These are phyloP conservation scores for Saimiri boliviensis DNA, from an alignment of 2,113 vertebrate species.

Conservation along the genomic window DNA sequence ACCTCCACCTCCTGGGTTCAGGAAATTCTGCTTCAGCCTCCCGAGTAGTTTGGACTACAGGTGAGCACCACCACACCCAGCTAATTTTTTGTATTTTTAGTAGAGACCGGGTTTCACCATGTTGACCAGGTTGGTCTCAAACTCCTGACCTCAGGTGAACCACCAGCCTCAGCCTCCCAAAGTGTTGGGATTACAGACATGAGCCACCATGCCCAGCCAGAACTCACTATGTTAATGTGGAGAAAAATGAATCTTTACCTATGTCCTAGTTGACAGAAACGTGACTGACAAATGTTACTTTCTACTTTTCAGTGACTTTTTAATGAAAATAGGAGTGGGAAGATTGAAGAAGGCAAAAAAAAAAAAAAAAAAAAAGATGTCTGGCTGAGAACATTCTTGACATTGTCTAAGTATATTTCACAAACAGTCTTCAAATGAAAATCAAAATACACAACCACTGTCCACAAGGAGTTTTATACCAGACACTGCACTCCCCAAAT, in stretches of 20 bases:
- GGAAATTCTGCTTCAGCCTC: no score
- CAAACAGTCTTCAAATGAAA: constrained; percentile 4
- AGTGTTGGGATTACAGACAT: no score
- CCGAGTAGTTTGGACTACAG: no score
- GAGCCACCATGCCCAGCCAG: neutral
- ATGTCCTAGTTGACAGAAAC: constrained; percentile 21
- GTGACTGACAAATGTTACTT: constrained; percentile 4
- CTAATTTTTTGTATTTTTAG: no score
- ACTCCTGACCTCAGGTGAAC: no score
- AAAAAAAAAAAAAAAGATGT: neutral
- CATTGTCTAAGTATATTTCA: neutral
- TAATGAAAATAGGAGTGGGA: neutral
- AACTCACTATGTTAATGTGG: neutral
- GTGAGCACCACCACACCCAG: no score
- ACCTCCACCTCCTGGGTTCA: no score
- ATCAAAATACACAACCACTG: constrained; percentile 42
- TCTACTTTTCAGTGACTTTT: neutral
- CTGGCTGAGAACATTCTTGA: neutral
- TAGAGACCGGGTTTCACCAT: no score
- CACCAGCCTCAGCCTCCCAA: no score
- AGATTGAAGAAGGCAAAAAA: neutral
- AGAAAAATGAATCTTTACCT: constrained; percentile 37
- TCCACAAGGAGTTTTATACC: constrained; percentile 21
- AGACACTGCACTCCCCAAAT: neutral
- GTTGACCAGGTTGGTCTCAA: no score